A percentile compares a stretch with the other conserved stretches of the same genome.
phyloP scores from a whole-genome alignment of 2,113 vertebrate genomes.

The Dicerorhinus sumatrensis region DNA sequence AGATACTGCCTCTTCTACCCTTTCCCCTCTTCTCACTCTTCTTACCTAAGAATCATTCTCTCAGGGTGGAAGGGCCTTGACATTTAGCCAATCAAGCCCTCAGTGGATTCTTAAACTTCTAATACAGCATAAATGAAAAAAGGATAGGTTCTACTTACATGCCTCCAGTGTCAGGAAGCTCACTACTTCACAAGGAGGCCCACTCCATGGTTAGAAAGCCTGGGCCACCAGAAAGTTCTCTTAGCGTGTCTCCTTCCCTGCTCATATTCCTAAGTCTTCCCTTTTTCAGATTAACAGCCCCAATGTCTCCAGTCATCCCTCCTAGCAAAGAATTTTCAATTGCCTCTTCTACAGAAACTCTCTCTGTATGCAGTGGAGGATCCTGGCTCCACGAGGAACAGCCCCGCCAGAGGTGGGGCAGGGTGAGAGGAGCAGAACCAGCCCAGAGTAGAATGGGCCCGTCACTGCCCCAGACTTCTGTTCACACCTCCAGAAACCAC shows the following conservation, averaged over 20 bases:
- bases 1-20: neutral
- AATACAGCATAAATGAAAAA: neutral
- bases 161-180: neutral
- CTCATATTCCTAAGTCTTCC: neutral
- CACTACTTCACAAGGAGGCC: neutral
- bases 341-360: neutral
- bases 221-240: neutral
- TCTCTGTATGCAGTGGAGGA: neutral
- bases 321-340: neutral
- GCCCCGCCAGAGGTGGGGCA: neutral
- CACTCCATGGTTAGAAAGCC: neutral
- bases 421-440: neutral
- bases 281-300: neutral
- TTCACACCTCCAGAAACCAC: neutral
- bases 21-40: neutral
- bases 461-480: neutral
- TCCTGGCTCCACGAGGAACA: neutral
- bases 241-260: neutral
- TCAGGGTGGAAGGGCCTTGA: neutral
- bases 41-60: neutral
- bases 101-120: neutral
- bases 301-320: neutral
- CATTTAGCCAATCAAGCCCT: neutral
- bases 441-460: neutral
- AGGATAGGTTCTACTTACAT: neutral